phyloP scores from a whole-genome alignment of 2,888 invertebrate genomes.

The Oscheius onirici region DNA sequence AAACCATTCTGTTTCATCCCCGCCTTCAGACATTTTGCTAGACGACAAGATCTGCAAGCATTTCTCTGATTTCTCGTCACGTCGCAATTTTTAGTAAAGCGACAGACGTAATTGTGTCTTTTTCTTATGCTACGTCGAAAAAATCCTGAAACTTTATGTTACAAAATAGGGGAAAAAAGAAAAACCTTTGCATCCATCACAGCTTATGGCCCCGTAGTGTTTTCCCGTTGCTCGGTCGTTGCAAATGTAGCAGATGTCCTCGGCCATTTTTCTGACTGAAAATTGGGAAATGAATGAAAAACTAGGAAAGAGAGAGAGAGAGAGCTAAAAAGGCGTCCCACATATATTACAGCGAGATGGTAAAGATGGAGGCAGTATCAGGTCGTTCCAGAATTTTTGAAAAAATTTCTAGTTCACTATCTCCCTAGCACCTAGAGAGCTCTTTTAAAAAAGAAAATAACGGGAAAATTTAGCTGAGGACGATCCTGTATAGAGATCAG shows the following conservation, averaged over 20 bases:
- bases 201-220: constrained; percentile 68
- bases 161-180: background rate
- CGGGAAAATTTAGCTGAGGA: too few species aligned
- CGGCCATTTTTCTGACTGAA: constrained; percentile 41
- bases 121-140: constrained; percentile 71
- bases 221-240: constrained; percentile 69
- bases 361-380: too few species aligned
- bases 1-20: constrained; percentile 63
- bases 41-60: constrained; percentile 62
- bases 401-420: too few species aligned
- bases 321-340: background rate
- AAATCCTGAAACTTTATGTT: constrained; percentile 61
- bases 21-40: constrained; percentile 59
- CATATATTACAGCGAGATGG: too few species aligned
- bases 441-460: too few species aligned
- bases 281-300: background rate
- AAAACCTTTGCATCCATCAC: constrained; percentile 70
- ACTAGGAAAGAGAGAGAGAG: background rate
- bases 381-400: too few species aligned
- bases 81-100: constrained; percentile 66
- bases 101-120: constrained; percentile 66
- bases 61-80: constrained; percentile 69
- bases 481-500: too few species aligned
- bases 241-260: constrained; percentile 64
- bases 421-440: too few species aligned